phyloP scores from a whole-genome alignment of 2,113 vertebrate genomes.

The Syngnathus typhle region DNA sequence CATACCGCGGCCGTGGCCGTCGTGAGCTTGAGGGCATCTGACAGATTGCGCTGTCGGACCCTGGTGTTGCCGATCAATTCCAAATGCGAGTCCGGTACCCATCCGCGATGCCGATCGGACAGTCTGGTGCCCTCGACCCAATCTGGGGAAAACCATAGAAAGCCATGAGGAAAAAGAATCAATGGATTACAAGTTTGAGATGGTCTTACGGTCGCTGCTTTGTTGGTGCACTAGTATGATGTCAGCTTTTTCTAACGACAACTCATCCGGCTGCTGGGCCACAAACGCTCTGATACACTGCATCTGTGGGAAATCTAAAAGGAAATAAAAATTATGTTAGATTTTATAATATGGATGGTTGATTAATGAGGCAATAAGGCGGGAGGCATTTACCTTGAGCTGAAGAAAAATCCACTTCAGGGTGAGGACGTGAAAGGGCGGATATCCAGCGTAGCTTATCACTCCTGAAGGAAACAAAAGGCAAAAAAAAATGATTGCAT shows the following conservation, averaged over 20 bases:
- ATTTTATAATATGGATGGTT: too few relatives aligned
- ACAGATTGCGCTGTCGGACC: conserved; percentile 79
- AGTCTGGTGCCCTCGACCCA: conserved; percentile 90
- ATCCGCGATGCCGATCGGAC: conserved; percentile 85
- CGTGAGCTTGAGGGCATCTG: conserved; percentile 84
- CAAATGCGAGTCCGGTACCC: conserved; percentile 82
- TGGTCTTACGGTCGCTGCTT: conserved; percentile 82
- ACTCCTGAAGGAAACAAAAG: conserved; percentile 68
- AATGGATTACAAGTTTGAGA: neutral
- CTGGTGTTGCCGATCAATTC: conserved; percentile 79
- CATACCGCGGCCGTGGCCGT: conserved; percentile 73
- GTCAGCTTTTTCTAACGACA: conserved; percentile 91
- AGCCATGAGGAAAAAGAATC: neutral
- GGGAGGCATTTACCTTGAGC: conserved; percentile 62
- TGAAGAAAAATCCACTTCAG: conserved; percentile 65
- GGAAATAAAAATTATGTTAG: conserved; percentile 2
- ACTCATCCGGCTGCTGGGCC: conserved; percentile 87
- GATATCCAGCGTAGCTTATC: conserved; percentile 96
- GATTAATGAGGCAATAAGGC: neutral
- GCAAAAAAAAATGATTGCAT: neutral
- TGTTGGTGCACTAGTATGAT: conserved; percentile 84
- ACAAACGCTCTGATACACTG: conserved; percentile 85
- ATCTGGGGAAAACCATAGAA: conserved; percentile 61
- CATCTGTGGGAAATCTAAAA: conserved; percentile 81
- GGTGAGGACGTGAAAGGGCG: conserved; percentile 76